Conservation (phyloP, 2,888 invertebrate genomes). For the Petrophora chlorosata region DNA sequence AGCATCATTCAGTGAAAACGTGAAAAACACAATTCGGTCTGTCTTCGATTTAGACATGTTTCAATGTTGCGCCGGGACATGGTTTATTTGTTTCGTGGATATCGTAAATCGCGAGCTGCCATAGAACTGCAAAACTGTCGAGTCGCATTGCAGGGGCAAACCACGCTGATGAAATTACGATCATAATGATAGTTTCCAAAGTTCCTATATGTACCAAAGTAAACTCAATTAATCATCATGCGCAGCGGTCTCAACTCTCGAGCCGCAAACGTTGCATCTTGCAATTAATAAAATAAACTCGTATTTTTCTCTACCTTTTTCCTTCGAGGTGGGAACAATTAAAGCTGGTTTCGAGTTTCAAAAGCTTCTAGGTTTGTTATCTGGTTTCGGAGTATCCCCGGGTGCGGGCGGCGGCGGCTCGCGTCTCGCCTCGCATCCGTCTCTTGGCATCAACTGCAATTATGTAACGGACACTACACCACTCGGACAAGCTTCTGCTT, state of each 20-base stretch:
- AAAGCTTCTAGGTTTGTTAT: conserved; percentile 17
- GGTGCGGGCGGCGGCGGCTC: not conserved
- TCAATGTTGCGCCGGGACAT: conserved; percentile 18
- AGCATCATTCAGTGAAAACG: not conserved
- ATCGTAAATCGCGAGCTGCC: conserved; percentile 25
- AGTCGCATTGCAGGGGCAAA: conserved; percentile 33
- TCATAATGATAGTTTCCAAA: conserved; percentile 21
- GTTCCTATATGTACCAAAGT: conserved; percentile 13
- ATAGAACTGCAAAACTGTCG: conserved; percentile 30
- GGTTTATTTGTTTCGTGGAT: conserved; percentile 21
- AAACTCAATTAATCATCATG: conserved; percentile 21
- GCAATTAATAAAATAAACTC: not conserved
- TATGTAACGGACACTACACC: conserved; percentile 56
- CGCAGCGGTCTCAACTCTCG: not conserved
- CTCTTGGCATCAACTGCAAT: conserved; percentile 59
- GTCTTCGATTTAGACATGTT: conserved; percentile 14
- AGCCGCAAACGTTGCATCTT: too few species aligned
- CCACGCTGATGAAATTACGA: conserved; percentile 18
- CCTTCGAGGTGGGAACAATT: not conserved
- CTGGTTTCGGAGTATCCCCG: conserved; percentile 28
- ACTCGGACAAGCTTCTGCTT: conserved; percentile 39
- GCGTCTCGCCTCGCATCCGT: conserved; percentile 51
- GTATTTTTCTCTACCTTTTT: not conserved
- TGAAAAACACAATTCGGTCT: conserved; percentile 10
- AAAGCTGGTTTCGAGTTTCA: conserved; percentile 9